Evolutionary conservation across 2,888 invertebrate genomes (phyloP).

Genomic region (Cantharis rustica): DNA sequence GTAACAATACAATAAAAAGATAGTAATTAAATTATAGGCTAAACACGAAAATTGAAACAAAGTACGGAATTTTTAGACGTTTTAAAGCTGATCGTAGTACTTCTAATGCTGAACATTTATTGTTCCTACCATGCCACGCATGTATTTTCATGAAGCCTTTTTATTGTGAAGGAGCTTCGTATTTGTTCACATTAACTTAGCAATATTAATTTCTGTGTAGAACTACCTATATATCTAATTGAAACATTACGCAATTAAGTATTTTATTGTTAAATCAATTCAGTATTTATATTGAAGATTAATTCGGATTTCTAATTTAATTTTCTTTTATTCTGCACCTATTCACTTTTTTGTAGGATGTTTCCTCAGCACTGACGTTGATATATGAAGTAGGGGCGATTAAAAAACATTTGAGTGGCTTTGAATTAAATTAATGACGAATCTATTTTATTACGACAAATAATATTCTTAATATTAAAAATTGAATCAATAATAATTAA

Average conservation of each 20-base stretch:
- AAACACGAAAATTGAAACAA: background rate
- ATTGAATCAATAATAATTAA: background rate
- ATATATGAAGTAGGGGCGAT: slow-evolving; percentile 25
- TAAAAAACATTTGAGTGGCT: slow-evolving; percentile 6
- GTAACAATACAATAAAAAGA: too few relatives aligned
- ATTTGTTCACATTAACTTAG: too few relatives aligned
- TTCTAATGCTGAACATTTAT: too few relatives aligned
- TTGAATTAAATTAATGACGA: background rate
- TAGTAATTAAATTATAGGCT: background rate
- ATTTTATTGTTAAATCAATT: background rate
- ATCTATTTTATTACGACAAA: background rate
- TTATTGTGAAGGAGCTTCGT: too few relatives aligned
- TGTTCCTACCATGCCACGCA: too few relatives aligned
- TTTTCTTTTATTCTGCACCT: slow-evolving; percentile 31
- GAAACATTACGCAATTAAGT: background rate
- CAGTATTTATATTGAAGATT: slow-evolving; percentile 11
- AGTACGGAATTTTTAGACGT: background rate
- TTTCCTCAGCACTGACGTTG: slow-evolving; percentile 24
- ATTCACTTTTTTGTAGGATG: slow-evolving; percentile 24
- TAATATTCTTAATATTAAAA: background rate
- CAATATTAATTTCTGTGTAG: background rate
- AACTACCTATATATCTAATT: background rate
- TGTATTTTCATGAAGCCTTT: too few relatives aligned
- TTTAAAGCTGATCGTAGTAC: background rate
- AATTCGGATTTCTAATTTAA: slow-evolving; percentile 30